Evolutionary conservation across 2,888 invertebrate genomes (phyloP), one percentile per base, ranked within the genome.

Genomic region (Caenorhabditis uteleia): DNA sequence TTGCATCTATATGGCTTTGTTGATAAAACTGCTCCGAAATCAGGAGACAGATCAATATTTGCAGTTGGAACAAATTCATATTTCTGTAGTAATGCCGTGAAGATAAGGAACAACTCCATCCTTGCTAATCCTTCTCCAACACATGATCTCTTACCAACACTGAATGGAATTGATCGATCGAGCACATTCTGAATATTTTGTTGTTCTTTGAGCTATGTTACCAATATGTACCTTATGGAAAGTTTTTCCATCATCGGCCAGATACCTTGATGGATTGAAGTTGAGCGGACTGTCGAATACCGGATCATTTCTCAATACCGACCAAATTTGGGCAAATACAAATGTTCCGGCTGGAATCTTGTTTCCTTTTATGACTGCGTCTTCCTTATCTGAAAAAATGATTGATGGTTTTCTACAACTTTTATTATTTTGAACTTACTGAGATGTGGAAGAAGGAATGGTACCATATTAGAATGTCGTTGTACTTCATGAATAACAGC

Each of bases 71-170:
- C 33, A 29, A 61, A 56, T 29, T 60, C 60, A 33, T 48, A 67
- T 36, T 53, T 61, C 26, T 67, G 67, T 10, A 61, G 36, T 5
- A 67, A 18, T 18, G 67, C 47, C 0, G 54, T 31, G 29, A 61
- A 46, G 14, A 58, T 56, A 10, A 67, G 21, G 51, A 74, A 74
- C 8, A 74, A 36, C 44, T 74, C 74, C 51, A 71, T 57, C 3
- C 68, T 23, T 5, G 73, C 70, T 20, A 74, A 31, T 29, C 69
- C 74, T 36, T 74, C 74, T 43, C 74, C 74, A 10, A 68, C 74
- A 44, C 74, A 74, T 23, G 40, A 31, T 34, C 73, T 46, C 34
- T 68, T 74, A 12, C 73, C 73, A 38, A 70, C 55, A 18, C 62
- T 65, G 54, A 74, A 74, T 10, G 73, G 68, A 38, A 68, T 55